Base-by-base conservation (phyloP, 2,888 invertebrate genomes). In the Molanna angustata region DNA sequence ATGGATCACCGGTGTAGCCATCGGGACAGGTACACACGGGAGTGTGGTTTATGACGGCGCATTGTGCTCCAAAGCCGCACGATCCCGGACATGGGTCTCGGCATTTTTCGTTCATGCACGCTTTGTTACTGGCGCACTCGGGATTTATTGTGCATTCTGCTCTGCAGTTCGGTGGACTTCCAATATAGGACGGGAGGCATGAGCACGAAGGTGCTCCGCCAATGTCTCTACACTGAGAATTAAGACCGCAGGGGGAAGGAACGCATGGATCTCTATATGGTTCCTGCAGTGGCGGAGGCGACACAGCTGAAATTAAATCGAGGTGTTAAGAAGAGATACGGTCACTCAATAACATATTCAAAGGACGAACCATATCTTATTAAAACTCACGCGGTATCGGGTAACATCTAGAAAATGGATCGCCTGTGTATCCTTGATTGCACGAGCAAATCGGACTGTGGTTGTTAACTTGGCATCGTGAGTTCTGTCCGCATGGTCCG, bases 401-500 rank as follows among this genome's bases (percentile, higher is more conserved):
- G 35, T 62, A 61, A 57, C 82, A 82, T 63, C 69, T 71, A 44
- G 69, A 80, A 65, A 90, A 87, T 2, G 90, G 86, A 77, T 90
- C 88, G n/a, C 90, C 90, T 11, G 86, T 86, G 63, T 79, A 84
- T 46, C 83, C 80, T 13, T 80, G 70, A 57, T 83, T 80, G 66
- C 91, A 91, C 16, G 84, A 83, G 66, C 91, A 91, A 59, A 89
- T 82, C 1, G 92, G 91, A 65, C 87, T 88, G 65, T 93, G 92
- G 63, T 87, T 86, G 56, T 87, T 82, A 17, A 90, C 90, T 68
- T 85, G 83, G 62, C 93, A 93, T 49, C 83, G 79, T 7, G 92
- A 86, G 64, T 85, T 86, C 60, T 84, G 80, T 14, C 88, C 92
- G 64, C 93, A 93, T 37, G 86, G 83, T 43, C 87, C 87, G 2